These are phyloP conservation scores for Antheraea pernyi DNA, from an alignment of 1,140 invertebrate genomes.

Conservation along the genomic window DNA sequence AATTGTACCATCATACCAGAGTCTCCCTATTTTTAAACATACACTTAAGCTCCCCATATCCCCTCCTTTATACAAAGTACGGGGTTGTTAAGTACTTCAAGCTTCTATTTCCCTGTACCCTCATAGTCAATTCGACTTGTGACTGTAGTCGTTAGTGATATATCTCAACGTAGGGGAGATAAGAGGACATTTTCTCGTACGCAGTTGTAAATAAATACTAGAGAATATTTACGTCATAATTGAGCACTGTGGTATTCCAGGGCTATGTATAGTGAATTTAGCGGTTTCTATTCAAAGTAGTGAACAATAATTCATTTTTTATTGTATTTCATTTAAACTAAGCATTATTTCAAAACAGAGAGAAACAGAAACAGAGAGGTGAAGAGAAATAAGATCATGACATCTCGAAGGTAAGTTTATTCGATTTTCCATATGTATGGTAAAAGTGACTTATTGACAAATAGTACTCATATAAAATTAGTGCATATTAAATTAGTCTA, in stretches of 20 bases:
- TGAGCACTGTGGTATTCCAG: neutral
- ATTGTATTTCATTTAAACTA: too few relatives aligned
- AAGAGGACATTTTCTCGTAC: neutral
- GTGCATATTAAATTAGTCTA: too few relatives aligned
- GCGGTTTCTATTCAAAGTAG: too few relatives aligned
- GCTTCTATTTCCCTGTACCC: neutral
- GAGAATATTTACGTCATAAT: neutral
- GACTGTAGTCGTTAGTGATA: neutral
- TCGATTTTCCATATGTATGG: too few relatives aligned
- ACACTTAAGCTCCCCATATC: neutral
- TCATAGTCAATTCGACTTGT: neutral
- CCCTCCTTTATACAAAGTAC: neutral
- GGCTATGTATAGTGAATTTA: neutral
- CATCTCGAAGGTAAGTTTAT: too few relatives aligned
- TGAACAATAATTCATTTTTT: too few relatives aligned
- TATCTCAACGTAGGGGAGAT: neutral
- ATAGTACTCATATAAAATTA: too few relatives aligned
- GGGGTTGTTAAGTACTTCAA: slow-evolving; percentile 2
- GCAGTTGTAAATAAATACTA: neutral
- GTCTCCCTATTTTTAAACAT: neutral
- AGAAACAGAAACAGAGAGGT: too few relatives aligned
- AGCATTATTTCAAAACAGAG: too few relatives aligned
- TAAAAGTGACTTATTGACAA: too few relatives aligned
- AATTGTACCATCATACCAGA: neutral
- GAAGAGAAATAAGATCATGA: too few relatives aligned